These are phyloP conservation scores for Prolemur simus DNA, from an alignment of 2,113 vertebrate genomes.

Conservation along the genomic window DNA sequence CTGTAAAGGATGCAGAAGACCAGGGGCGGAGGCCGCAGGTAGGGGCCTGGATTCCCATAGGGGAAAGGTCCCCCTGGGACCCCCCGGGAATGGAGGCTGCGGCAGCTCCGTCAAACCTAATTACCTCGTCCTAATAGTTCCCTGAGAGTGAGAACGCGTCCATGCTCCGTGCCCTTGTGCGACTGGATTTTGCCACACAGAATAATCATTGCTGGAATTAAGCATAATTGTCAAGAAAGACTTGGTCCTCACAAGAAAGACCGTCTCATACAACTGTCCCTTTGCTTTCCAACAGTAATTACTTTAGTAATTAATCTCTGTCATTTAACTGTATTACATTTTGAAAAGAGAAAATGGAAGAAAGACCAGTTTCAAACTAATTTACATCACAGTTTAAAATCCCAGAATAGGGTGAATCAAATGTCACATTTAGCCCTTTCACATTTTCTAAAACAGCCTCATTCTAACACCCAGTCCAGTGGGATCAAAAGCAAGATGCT, in stretches of 20 bases:
- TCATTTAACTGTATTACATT: conserved; percentile 89
- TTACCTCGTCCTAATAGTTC: conserved; percentile 76
- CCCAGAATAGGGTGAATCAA: conserved; percentile 84
- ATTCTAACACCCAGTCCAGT: conserved; percentile 10
- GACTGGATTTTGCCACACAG: conserved; percentile 80
- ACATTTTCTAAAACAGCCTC: conserved; percentile 71
- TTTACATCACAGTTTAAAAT: conserved; percentile 89
- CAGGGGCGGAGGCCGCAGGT: background rate
- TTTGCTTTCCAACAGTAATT: conserved; percentile 88
- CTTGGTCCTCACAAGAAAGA: conserved; percentile 85
- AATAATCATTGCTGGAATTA: conserved; percentile 84
- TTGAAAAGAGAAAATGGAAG: conserved; percentile 90
- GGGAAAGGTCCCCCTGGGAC: conserved; percentile 50
- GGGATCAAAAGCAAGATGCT: background rate
- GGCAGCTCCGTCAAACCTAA: conserved; percentile 68
- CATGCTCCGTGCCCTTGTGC: conserved; percentile 79
- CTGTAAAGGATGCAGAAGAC: conserved; percentile 12
- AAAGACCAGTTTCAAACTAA: conserved; percentile 87
- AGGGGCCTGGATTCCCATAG: conserved; percentile 12
- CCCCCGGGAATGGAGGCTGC: conserved; percentile 45
- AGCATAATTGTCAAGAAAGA: conserved; percentile 86
- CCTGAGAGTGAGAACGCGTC: conserved; percentile 70
- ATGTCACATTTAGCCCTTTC: conserved; percentile 84
- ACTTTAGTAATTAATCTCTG: conserved; percentile 90
- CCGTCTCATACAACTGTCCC: conserved; percentile 84